These are phyloP conservation scores for Hipparchia semele DNA, from an alignment of 2,888 invertebrate genomes.

Conservation along the genomic window DNA sequence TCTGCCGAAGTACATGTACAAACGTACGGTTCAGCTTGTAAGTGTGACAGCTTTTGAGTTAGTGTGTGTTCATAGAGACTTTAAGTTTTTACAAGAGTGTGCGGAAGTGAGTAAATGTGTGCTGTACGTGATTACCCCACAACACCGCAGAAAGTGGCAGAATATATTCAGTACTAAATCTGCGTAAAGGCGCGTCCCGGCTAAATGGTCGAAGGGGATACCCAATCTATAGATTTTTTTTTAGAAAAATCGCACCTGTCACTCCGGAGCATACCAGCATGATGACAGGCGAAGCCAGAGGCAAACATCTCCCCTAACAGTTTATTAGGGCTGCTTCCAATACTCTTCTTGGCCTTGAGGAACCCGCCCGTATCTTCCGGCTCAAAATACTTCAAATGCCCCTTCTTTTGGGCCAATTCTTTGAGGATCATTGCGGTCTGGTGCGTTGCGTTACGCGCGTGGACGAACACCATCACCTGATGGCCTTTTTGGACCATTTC, in stretches of 20 bases:
- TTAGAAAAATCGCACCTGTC: constrained; percentile 84
- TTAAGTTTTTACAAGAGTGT: too few species aligned
- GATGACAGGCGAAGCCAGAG: constrained; percentile 96
- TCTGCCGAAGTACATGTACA: too few species aligned
- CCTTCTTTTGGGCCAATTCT: constrained; percentile 90
- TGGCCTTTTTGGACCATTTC: constrained; percentile 94
- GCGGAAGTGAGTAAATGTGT: too few species aligned
- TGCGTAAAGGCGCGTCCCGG: too few species aligned
- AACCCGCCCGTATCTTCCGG: constrained; percentile 85
- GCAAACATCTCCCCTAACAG: constrained; percentile 92
- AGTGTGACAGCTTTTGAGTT: too few species aligned
- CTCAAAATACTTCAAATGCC: constrained; percentile 87
- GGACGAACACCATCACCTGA: constrained; percentile 99
- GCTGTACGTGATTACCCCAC: too few species aligned
- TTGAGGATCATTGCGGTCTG: constrained; percentile 93
- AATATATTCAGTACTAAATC: too few species aligned
- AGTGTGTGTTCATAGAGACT: too few species aligned
- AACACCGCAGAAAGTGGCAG: too few species aligned
- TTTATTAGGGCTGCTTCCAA: constrained; percentile 90
- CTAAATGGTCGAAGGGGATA: too few species aligned
- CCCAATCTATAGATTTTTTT: too few species aligned
- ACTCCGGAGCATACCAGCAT: constrained; percentile 96
- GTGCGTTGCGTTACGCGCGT: constrained; percentile 98
- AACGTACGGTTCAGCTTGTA: too few species aligned
- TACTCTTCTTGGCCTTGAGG: constrained; percentile 87